A percentile compares a stretch with the other conserved stretches of the same genome.
Conservation (phyloP, 2,888 invertebrate genomes). For the Baccha elongata region DNA sequence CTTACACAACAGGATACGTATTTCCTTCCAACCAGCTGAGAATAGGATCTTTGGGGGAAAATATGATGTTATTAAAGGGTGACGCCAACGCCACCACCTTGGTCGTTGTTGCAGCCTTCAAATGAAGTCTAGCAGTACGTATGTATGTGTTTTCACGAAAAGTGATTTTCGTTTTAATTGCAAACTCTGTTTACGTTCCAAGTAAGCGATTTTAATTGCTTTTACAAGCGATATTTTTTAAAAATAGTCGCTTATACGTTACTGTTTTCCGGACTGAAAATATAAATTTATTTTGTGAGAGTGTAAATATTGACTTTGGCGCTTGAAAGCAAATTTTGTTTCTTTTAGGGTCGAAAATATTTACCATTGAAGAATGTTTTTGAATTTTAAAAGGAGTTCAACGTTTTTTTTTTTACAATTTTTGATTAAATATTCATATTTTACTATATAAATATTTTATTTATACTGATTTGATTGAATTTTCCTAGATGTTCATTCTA, state of each 20-base stretch:
- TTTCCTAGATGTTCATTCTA: no score
- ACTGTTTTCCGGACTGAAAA: slow-evolving; percentile 8
- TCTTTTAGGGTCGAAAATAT: background rate
- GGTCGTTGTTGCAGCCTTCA: no score
- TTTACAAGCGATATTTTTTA: slow-evolving; percentile 31
- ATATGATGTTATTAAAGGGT: slow-evolving; percentile 27
- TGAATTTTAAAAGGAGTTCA: no score
- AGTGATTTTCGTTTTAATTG: slow-evolving; percentile 56
- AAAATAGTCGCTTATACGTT: slow-evolving; percentile 1
- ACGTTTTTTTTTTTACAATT: no score
- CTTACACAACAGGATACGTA: slow-evolving; percentile 20
- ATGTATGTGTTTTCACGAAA: background rate
- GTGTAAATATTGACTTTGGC: slow-evolving; percentile 36
- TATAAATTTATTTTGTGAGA: slow-evolving; percentile 1
- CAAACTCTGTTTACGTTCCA: slow-evolving; percentile 38
- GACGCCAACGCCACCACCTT: background rate
- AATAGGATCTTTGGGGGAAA: slow-evolving; percentile 18
- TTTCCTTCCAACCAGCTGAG: slow-evolving; percentile 1
- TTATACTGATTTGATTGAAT: no score
- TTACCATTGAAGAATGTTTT: no score
- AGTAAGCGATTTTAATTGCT: slow-evolving; percentile 62
- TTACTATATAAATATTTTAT: no score
- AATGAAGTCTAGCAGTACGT: no score
- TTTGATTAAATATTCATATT: no score
- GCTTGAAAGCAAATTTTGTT: background rate